Conservation (phyloP, 2,113 vertebrate species). For the Dipodomys spectabilis region DNA sequence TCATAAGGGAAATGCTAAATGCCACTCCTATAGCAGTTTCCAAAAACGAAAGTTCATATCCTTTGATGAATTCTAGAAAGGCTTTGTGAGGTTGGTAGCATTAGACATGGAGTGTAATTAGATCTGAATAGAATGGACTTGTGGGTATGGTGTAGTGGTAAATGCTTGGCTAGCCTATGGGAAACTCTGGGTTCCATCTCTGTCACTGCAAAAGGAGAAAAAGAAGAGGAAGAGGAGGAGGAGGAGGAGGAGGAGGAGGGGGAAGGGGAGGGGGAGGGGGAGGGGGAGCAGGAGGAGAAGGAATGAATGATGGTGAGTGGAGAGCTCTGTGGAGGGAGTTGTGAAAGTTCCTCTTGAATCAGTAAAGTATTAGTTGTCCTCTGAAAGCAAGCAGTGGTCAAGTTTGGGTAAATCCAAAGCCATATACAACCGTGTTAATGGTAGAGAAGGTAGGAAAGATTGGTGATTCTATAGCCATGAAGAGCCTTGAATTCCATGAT, state of each 20-base stretch:
- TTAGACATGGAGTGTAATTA: conserved; percentile 34
- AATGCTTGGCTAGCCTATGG: background rate
- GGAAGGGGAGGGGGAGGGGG: no score
- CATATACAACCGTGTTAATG: background rate
- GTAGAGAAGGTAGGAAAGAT: conserved; percentile 5
- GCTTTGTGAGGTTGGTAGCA: background rate
- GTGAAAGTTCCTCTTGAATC: background rate
- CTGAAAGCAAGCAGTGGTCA: conserved; percentile 20
- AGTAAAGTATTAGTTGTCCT: conserved; percentile 9
- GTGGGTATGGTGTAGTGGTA: background rate
- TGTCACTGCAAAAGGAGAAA: background rate
- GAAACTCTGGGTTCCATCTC: background rate
- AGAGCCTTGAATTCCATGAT: conserved; percentile 6
- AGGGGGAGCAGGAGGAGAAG: no score
- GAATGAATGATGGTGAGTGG: background rate
- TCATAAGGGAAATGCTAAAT: conserved; percentile 31
- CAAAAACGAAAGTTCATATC: conserved; percentile 34
- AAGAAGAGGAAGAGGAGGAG: background rate
- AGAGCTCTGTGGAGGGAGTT: background rate
- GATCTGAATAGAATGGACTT: background rate
- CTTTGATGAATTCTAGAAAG: background rate
- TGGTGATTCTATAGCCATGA: background rate
- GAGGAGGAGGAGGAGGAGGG: no score
- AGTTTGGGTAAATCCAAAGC: conserved; percentile 35
- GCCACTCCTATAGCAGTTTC: background rate